phyloP scores from a whole-genome alignment of 2,888 invertebrate species.

The Nemotelus pantherinus region DNA sequence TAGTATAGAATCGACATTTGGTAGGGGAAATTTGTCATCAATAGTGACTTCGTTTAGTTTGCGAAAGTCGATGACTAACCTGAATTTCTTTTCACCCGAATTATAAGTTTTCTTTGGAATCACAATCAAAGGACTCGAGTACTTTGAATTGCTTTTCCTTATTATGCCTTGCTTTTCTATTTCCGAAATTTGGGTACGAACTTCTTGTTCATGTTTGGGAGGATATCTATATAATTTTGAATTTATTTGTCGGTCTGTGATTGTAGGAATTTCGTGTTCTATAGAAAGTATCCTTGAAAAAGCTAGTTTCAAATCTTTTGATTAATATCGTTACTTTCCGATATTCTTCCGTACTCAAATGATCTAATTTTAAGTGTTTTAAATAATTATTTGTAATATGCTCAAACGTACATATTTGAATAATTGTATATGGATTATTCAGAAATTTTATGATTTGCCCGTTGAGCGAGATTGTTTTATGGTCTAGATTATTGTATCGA shows the following conservation, averaged over 20 bases:
- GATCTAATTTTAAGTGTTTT: conserved; percentile 1
- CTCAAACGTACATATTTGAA: neutral
- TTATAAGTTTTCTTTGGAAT: conserved; percentile 1
- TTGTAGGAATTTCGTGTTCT: neutral
- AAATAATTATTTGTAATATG: neutral
- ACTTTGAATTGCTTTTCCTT: conserved; percentile 3
- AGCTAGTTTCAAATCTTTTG: conserved; percentile 35
- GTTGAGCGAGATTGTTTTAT: neutral
- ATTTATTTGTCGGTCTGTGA: too few species aligned
- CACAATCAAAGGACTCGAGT: conserved; percentile 3
- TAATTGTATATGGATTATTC: neutral
- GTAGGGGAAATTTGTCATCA: neutral
- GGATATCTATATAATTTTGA: too few species aligned
- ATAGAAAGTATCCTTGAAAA: conserved; percentile 45
- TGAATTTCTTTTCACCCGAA: conserved; percentile 6
- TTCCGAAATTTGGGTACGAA: neutral
- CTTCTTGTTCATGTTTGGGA: neutral
- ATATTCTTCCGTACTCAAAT: conserved; percentile 39
- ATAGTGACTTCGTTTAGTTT: conserved; percentile 5
- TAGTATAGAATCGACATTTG: conserved; percentile 34
- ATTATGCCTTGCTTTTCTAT: conserved; percentile 4
- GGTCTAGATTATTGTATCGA: neutral
- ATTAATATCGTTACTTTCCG: conserved; percentile 44
- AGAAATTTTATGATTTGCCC: neutral
- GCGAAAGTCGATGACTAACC: neutral